Conservation (phyloP, 1,140 invertebrate genomes). For the Drosophila lacteicornis region DNA sequence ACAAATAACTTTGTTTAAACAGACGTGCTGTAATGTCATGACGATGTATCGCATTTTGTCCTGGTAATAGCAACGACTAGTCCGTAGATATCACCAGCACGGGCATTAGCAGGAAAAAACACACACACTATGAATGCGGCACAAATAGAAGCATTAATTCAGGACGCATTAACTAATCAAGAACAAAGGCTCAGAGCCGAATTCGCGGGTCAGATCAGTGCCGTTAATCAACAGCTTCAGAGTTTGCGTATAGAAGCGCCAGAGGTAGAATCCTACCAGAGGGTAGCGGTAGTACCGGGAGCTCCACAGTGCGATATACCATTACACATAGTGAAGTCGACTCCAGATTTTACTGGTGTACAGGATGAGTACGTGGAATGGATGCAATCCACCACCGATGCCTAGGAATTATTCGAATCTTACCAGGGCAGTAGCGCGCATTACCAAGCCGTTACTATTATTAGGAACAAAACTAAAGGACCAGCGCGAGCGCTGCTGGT, state of each 20-base stretch:
- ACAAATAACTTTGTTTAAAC: too few species aligned
- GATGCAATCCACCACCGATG: constrained; percentile 27
- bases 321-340: constrained; percentile 10
- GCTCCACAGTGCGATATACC: neutral
- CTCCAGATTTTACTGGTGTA: constrained; percentile 17
- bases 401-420: constrained; percentile 13
- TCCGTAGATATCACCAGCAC: neutral
- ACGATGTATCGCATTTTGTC: too few species aligned
- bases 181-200: constrained; percentile 4
- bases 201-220: constrained; percentile 1
- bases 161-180: neutral
- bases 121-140: neutral
- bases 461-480: constrained; percentile 30
- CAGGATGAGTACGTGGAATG: constrained; percentile 29
- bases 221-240: constrained; percentile 7
- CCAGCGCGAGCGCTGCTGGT: constrained; percentile 25
- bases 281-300: neutral
- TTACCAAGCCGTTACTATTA: constrained; percentile 27
- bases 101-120: neutral
- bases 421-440: constrained; percentile 13
- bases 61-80: too few species aligned
- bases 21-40: too few species aligned
- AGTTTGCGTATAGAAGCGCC: constrained; percentile 14
- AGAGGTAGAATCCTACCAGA: neutral
- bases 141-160: neutral